Conservation (phyloP, 2,797 vertebrate species). For the Gambusia yucatana region DNA sequence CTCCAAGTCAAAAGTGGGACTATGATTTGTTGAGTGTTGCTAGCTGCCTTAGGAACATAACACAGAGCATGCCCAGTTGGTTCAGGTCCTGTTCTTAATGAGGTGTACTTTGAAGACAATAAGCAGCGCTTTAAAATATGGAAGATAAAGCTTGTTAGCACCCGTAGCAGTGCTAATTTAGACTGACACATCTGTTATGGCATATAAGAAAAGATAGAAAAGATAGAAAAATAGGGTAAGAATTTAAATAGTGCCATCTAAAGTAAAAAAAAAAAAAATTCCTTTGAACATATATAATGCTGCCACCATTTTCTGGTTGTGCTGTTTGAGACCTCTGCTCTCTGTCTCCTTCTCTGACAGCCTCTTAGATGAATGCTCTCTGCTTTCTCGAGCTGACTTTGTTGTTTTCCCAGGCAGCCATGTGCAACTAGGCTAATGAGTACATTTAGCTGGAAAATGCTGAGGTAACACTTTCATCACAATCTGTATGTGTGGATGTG, state of each 20-base stretch:
- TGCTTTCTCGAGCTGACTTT: constrained; percentile 81
- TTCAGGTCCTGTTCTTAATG: not conserved
- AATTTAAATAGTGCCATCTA: constrained; percentile 41
- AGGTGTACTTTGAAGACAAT: not conserved
- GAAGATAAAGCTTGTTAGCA: constrained; percentile 2
- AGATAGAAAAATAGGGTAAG: constrained; percentile 12
- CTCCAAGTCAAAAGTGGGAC: not conserved
- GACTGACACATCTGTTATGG: constrained; percentile 11
- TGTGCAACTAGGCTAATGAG: constrained; percentile 84
- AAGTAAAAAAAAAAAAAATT: constrained; percentile 26
- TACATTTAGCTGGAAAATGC: constrained; percentile 82
- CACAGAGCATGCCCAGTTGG: not conserved
- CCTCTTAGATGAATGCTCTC: constrained; percentile 78
- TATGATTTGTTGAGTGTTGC: not conserved
- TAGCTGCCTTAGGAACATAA: not conserved
- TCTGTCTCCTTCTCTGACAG: constrained; percentile 75
- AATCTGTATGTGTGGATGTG: constrained; percentile 36
- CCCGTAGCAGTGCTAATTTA: constrained; percentile 21
- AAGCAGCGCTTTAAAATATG: constrained; percentile 7
- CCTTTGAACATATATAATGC: constrained; percentile 60
- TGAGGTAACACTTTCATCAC: constrained; percentile 82
- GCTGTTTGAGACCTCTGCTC: constrained; percentile 77
- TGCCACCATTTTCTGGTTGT: constrained; percentile 59
- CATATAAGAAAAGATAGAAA: constrained; percentile 15
- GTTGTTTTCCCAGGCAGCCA: constrained; percentile 83